These are phyloP conservation scores for Eudemis profundana DNA, from an alignment of 2,888 invertebrate genomes.

Conservation along the genomic window DNA sequence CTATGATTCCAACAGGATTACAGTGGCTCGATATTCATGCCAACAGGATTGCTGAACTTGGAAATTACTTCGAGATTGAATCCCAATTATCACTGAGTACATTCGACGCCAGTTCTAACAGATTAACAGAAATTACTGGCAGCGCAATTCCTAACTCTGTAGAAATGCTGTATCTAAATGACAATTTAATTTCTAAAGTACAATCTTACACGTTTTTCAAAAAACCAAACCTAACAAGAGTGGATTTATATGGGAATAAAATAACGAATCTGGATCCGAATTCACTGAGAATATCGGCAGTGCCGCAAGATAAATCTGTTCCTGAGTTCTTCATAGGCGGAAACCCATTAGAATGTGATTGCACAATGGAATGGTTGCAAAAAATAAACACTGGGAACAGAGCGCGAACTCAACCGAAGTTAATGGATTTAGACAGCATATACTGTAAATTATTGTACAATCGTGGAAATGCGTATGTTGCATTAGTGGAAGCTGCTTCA, in stretches of 20 bases:
- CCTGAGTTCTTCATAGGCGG: slow-evolving; percentile 94
- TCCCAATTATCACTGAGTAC: slow-evolving; percentile 91
- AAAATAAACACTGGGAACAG: slow-evolving; percentile 91
- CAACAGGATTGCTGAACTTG: slow-evolving; percentile 92
- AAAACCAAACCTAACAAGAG: slow-evolving; percentile 92
- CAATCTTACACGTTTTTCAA: slow-evolving; percentile 95
- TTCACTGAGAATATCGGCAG: slow-evolving; percentile 90
- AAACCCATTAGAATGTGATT: slow-evolving; percentile 95
- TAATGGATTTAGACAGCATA: slow-evolving; percentile 93
- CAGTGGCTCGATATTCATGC: slow-evolving; percentile 94
- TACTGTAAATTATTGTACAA: slow-evolving; percentile 93
- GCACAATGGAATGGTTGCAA: slow-evolving; percentile 96
- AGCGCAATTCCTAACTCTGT: slow-evolving; percentile 94
- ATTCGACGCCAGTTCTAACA: slow-evolving; percentile 93
- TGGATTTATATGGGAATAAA: slow-evolving; percentile 92
- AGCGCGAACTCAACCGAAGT: slow-evolving; percentile 91
- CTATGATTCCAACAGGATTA: slow-evolving; percentile 92
- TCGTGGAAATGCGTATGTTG: slow-evolving; percentile 89
- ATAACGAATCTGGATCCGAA: slow-evolving; percentile 91
- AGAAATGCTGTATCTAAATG: slow-evolving; percentile 91
- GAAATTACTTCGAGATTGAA: slow-evolving; percentile 94
- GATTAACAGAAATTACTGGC: slow-evolving; percentile 91
- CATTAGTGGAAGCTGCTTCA: slow-evolving; percentile 91
- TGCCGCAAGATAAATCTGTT: slow-evolving; percentile 88
- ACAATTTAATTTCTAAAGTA: slow-evolving; percentile 92